These are phyloP conservation scores for Spondyliosoma cantharus DNA, from an alignment of 2,797 vertebrate genomes.

Conservation along the genomic window DNA sequence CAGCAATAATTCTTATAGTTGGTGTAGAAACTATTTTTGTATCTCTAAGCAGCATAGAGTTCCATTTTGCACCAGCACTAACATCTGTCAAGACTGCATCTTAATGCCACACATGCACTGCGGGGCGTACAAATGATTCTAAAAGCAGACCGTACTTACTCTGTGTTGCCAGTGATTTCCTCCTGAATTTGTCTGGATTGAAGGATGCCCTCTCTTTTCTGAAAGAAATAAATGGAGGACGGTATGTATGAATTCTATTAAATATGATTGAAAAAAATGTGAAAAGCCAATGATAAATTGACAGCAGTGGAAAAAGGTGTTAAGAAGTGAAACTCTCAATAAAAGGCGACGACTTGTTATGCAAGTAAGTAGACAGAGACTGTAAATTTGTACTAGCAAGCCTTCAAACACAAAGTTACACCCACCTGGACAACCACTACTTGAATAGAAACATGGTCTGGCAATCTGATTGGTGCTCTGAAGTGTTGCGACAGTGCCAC, in stretches of 20 bases:
- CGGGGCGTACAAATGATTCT: slow-evolving; percentile 7
- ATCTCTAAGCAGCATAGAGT: not conserved
- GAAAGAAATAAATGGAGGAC: slow-evolving; percentile 51
- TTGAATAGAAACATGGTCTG: slow-evolving; percentile 98
- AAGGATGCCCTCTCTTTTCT: slow-evolving; percentile 98
- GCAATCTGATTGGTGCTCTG: slow-evolving; percentile 95
- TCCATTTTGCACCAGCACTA: not conserved
- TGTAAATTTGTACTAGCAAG: not conserved
- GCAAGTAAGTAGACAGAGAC: not conserved
- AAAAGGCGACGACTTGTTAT: not conserved
- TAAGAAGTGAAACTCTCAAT: not conserved
- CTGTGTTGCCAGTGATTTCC: slow-evolving; percentile 98
- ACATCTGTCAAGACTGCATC: slow-evolving; percentile 4
- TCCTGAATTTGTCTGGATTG: slow-evolving; percentile 98
- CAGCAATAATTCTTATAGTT: not conserved
- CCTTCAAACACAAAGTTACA: not conserved
- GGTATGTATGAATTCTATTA: not conserved
- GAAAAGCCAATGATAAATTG: not conserved
- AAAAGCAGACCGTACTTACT: slow-evolving; percentile 85
- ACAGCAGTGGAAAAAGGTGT: not conserved
- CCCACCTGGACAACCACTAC: slow-evolving; percentile 98
- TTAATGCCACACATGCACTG: not conserved
- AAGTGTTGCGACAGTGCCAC: slow-evolving; percentile 97
- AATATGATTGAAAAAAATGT: not conserved
- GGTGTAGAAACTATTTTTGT: not conserved